phyloP scores from a whole-genome alignment of 2,113 vertebrate species.

The Sus scrofa region DNA sequence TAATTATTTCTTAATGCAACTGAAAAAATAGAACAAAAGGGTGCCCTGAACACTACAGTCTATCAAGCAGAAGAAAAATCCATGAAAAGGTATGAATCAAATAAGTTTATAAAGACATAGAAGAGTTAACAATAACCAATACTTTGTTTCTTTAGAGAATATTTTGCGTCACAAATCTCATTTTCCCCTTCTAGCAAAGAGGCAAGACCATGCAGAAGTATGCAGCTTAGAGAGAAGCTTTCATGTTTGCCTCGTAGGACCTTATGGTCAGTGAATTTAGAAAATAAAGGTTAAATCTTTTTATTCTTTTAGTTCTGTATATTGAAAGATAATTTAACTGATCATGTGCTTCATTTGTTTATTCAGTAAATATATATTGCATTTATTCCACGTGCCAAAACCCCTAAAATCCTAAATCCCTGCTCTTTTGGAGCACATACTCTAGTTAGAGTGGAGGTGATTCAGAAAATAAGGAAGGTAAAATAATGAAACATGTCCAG shows the following conservation, averaged over 20 bases:
- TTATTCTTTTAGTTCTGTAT: background rate
- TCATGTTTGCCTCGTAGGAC: background rate
- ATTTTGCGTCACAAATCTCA: background rate
- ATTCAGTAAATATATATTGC: background rate
- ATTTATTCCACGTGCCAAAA: background rate
- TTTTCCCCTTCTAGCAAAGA: background rate
- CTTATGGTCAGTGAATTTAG: background rate
- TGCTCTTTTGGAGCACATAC: background rate
- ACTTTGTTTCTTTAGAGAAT: background rate
- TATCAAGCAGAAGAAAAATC: background rate
- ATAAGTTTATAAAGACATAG: background rate
- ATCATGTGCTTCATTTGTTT: background rate
- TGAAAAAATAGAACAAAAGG: background rate
- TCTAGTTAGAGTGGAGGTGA: background rate
- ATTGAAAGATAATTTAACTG: background rate
- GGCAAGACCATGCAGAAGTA: background rate
- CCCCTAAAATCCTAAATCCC: background rate
- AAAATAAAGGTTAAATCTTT: background rate
- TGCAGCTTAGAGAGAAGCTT: background rate
- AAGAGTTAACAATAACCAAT: background rate
- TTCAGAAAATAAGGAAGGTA: background rate
- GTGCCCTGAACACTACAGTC: background rate
- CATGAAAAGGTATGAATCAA: background rate
- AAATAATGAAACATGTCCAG: background rate
- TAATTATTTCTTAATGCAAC: background rate